Conservation (phyloP, 2,797 vertebrate genomes). For the Pseudochaenichthys georgianus region DNA sequence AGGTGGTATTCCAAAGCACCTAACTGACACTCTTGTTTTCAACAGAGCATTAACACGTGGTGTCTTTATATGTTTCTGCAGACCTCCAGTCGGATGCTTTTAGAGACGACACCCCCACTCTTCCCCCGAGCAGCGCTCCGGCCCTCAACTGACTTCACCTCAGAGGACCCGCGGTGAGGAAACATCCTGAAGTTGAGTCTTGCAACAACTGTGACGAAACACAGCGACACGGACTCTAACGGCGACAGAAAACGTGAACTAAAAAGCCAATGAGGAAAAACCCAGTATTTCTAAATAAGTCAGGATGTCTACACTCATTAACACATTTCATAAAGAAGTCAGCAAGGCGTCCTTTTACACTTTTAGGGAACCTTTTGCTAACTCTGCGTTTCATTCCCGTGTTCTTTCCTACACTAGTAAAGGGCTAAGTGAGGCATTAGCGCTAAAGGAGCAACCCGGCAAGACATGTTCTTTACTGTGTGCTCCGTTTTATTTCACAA, state of each 20-base stretch:
- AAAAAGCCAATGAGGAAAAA: neutral
- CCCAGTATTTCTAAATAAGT: neutral
- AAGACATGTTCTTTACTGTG: neutral
- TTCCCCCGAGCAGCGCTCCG: slow-evolving; percentile 79
- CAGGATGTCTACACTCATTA: neutral
- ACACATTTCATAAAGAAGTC: slow-evolving; percentile 1
- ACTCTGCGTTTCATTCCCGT: slow-evolving; percentile 38
- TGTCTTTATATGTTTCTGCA: slow-evolving; percentile 39
- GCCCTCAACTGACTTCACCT: slow-evolving; percentile 73
- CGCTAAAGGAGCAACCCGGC: neutral
- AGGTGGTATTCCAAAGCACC: no score
- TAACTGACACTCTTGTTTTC: no score
- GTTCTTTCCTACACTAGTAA: slow-evolving; percentile 3
- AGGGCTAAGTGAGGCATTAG: neutral
- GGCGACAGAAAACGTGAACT: neutral
- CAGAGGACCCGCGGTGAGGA: slow-evolving; percentile 7
- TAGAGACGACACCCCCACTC: slow-evolving; percentile 82
- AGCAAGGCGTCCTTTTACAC: slow-evolving; percentile 19
- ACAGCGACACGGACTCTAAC: neutral
- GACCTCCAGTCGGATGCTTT: slow-evolving; percentile 84
- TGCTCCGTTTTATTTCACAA: neutral
- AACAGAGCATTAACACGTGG: neutral
- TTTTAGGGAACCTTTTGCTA: slow-evolving; percentile 32
- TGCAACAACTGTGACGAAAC: slow-evolving; percentile 11
- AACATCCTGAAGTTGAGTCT: slow-evolving; percentile 6